phyloP scores from a whole-genome alignment of 2,113 vertebrate species.

The Cheilinus undulatus region DNA sequence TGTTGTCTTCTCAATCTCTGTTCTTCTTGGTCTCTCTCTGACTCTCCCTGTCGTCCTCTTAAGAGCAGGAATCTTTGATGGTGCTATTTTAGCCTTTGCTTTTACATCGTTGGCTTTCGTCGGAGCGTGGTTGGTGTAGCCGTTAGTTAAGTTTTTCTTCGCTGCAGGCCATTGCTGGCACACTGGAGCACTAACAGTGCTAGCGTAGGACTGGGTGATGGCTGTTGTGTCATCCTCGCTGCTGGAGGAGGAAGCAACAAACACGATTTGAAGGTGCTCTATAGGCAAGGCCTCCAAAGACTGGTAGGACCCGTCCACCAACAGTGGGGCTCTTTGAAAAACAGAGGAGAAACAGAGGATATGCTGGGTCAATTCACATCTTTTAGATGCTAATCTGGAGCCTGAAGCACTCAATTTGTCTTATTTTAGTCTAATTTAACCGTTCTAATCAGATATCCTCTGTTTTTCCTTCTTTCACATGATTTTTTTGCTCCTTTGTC shows the following conservation, averaged over 20 bases:
- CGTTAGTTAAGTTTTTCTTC: slow-evolving; percentile 80
- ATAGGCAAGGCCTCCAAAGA: slow-evolving; percentile 79
- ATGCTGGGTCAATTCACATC: slow-evolving; percentile 40
- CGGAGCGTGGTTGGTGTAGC: not conserved
- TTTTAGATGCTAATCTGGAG: slow-evolving; percentile 7
- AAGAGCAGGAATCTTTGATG: slow-evolving; percentile 7
- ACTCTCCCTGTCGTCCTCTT: slow-evolving; percentile 33
- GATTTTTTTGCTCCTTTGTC: slow-evolving; percentile 22
- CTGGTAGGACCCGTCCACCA: slow-evolving; percentile 78
- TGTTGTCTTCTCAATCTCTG: slow-evolving; percentile 51
- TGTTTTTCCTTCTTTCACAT: slow-evolving; percentile 67
- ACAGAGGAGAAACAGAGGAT: slow-evolving; percentile 78
- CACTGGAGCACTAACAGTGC: slow-evolving; percentile 34
- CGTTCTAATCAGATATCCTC: slow-evolving; percentile 66
- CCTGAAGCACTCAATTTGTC: slow-evolving; percentile 23
- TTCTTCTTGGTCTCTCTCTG: slow-evolving; percentile 36
- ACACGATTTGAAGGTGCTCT: slow-evolving; percentile 81
- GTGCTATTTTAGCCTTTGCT: slow-evolving; percentile 34
- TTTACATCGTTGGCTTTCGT: slow-evolving; percentile 38
- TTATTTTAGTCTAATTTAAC: slow-evolving; percentile 5
- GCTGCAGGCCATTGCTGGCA: slow-evolving; percentile 44
- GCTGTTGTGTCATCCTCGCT: slow-evolving; percentile 68
- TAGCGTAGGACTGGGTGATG: not conserved
- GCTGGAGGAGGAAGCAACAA: slow-evolving; percentile 78
- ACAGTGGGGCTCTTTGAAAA: slow-evolving; percentile 69